Evolutionary conservation across 2,888 invertebrate genomes (phyloP), one percentile per base, ranked within the genome.

Genomic region (Callosobruchus maculatus): DNA sequence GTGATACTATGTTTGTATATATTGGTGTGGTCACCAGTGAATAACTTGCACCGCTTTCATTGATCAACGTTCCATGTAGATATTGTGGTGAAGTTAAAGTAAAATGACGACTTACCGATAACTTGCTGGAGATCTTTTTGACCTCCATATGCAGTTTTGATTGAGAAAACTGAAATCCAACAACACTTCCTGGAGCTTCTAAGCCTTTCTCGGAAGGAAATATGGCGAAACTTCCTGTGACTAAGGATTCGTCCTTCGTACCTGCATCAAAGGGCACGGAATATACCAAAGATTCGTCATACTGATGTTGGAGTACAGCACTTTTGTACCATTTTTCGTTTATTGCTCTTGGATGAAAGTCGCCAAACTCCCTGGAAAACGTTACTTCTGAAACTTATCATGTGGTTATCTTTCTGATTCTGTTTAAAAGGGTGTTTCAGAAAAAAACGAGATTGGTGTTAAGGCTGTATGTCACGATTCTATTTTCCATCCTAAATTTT

Each of bases 271-370:
- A 91, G 0, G 93, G 93, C 0, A 95, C 93, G 0, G 94, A 92
- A 81, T 94, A 93, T 0, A 95, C 95, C 81, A 95, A 91, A 0
- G 94, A 93, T 67, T 94, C 92, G 81, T 95, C 93, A 69, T 93
- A 90, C 83, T 92, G 91, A 84, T 96, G 94, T 82, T 96, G 95
- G 69, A 97, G 89, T 3, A 97, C 95, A 0, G 97, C 96, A 77
- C 95, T 93, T 85, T 94, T 94, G 85, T 97, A 97, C 96, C 96
- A 97, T 0, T 94, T 92, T 85, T 97, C 96, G 84, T 97, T 96
- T 22, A 96, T 94, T 0, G 96, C 93, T 72, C 91, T 90, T 3
- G 89, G 90, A 83, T 95, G 92, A 70, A 90, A 86, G 81, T 95
- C 94, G 13, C 95, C 95, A 82, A 96, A 96, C 77, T 93, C 92